Base-by-base conservation (phyloP, 2,888 invertebrate genomes). In the Arrhopalites spinosus region DNA sequence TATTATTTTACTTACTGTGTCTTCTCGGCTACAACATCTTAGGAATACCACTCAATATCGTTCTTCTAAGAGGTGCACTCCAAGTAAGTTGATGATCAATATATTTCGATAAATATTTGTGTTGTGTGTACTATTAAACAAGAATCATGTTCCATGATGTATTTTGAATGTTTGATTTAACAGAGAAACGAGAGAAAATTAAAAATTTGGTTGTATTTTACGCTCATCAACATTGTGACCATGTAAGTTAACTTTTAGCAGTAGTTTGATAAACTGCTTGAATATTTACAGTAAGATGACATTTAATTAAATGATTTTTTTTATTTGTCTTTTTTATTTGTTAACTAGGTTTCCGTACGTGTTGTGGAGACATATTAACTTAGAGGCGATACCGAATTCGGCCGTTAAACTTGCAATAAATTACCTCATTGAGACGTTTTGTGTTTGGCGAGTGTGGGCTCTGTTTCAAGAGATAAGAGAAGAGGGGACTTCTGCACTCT, bases 161-260 rank as follows among this genome's bases (percentile, higher is more conserved):
- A n/a, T n/a, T n/a, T n/a, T n/a, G n/a, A n/a, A n/a, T n/a, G n/a
- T 67, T 36, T 67, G 53, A 27, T 56, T 23, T 63, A 30, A 2
- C 74, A 74, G 74, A 56, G 69, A 17, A 74, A 74, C 67, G 74
- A 74, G 43, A 50, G 74, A 45, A 74, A 74, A 45, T 27, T 74
- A 27, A 47, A 53, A 15, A 69, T 67, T 5, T 74, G 74, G 74
- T n/a, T 74, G 45, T 68, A 69, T 61, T 74, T 63, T 45, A 36
- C 59, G 13, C 36, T 74, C n/a, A 64, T 36, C 56, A 66, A 29
- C 27, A 20, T 72, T n/a, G 20, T 36, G 36, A 36, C 36, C 3
- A 36, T 36, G 36, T 36, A 11, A 36, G 36, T 36, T 36, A n/a
- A n/a, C n/a, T n/a, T n/a, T n/a, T n/a, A n/a, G n/a, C n/a, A n/a